phyloP scores from a whole-genome alignment of 2,888 invertebrate species.

The Meiosimyza platycephala region DNA sequence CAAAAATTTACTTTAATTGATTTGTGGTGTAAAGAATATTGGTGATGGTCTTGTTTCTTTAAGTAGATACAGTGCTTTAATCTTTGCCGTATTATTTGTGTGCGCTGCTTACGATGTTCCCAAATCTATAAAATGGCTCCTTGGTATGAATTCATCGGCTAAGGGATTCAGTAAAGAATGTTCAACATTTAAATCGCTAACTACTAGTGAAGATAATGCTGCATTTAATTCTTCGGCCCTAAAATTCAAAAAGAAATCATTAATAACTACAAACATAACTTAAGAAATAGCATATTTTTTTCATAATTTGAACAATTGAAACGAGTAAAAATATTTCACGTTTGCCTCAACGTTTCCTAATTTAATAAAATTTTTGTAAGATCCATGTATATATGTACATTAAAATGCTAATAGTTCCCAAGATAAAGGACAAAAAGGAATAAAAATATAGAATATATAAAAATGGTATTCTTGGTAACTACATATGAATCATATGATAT shows the following conservation, averaged over 20 bases:
- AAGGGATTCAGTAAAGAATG: slow-evolving; percentile 85
- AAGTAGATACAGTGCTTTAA: slow-evolving; percentile 10
- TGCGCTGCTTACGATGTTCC: slow-evolving; percentile 56
- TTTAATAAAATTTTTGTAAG: no score
- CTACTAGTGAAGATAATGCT: slow-evolving; percentile 62
- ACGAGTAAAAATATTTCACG: no score
- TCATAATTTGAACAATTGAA: no score
- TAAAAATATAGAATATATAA: no score
- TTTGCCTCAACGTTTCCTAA: no score
- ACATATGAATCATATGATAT: no score
- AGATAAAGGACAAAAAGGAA: no score
- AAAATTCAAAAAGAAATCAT: background rate
- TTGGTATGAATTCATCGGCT: slow-evolving; percentile 87
- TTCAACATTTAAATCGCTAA: slow-evolving; percentile 66
- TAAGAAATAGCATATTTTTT: no score
- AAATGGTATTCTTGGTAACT: no score
- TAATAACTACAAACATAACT: background rate
- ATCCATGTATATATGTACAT: no score
- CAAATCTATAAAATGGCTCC: slow-evolving; percentile 58
- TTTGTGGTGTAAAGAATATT: slow-evolving; percentile 24
- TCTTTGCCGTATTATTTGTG: slow-evolving; percentile 37
- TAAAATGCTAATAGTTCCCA: background rate
- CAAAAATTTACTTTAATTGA: slow-evolving; percentile 34
- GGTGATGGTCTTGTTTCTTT: slow-evolving; percentile 2
- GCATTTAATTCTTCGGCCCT: slow-evolving; percentile 64